These are phyloP conservation scores for Chrysina gloriosa DNA, from an alignment of 2,888 invertebrate genomes.

Conservation along the genomic window DNA sequence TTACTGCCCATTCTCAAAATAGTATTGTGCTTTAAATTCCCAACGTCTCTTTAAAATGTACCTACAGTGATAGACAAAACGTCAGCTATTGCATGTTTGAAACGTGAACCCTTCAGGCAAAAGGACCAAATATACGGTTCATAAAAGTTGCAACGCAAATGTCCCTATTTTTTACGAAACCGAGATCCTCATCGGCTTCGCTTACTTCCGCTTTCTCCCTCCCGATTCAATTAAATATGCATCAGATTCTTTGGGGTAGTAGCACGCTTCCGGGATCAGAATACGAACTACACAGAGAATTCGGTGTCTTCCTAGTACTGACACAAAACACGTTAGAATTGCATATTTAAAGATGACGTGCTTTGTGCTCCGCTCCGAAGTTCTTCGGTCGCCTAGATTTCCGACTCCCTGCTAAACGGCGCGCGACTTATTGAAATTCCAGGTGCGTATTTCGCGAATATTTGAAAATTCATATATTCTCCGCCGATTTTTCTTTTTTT, in stretches of 20 bases:
- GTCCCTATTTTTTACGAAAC: too few relatives aligned
- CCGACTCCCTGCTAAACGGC: constrained; percentile 41
- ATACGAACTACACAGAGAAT: neutral
- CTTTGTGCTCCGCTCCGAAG: constrained; percentile 16
- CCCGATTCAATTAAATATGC: constrained; percentile 15
- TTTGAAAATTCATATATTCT: constrained; percentile 36
- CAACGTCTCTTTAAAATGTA: too few relatives aligned
- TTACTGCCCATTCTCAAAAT: too few relatives aligned
- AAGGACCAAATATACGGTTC: too few relatives aligned
- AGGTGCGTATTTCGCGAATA: constrained; percentile 38
- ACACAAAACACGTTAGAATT: constrained; percentile 26
- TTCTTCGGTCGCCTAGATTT: constrained; percentile 21
- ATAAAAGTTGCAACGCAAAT: too few relatives aligned
- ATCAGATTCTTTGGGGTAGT: neutral
- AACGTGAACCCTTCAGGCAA: too few relatives aligned
- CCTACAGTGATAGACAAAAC: too few relatives aligned
- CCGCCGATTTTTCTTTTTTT: constrained; percentile 13
- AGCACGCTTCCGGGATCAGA: neutral
- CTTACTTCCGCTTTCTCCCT: neutral
- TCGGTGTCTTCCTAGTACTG: neutral
- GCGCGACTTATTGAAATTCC: constrained; percentile 44
- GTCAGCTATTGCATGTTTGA: too few relatives aligned
- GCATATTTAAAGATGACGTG: constrained; percentile 34
- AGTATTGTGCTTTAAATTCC: too few relatives aligned
- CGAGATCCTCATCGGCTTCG: too few relatives aligned